Percentiles rank a stretch among this genome's conserved stretches.
phyloP scores from a whole-genome alignment of 37 sponge, comb jelly and placozoan species.

The Haliclona indistincta region DNA sequence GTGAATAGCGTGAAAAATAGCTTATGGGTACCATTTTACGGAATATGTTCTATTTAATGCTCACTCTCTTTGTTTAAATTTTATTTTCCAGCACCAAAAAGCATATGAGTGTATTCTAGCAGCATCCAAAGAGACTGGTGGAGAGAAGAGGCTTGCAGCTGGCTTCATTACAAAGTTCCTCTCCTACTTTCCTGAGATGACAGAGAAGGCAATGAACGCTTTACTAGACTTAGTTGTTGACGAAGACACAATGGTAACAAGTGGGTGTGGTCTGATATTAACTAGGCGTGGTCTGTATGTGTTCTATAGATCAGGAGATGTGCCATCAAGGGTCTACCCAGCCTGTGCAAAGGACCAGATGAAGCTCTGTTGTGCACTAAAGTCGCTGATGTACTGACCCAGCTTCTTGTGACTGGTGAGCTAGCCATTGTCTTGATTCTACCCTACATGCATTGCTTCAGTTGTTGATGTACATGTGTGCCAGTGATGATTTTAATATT shows the following conservation, averaged over 20 bases:
- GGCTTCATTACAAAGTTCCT: conserved; percentile 61
- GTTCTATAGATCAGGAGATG: conserved; percentile 34
- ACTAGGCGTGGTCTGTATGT: background rate
- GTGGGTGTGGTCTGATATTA: background rate
- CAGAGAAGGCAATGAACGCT: conserved; percentile 38
- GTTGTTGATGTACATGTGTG: too few relatives aligned
- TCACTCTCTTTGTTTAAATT: conserved; percentile 1
- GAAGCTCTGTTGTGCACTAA: conserved; percentile 14
- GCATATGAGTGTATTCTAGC: conserved; percentile 50
- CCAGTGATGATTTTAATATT: too few relatives aligned
- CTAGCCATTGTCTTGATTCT: too few relatives aligned
- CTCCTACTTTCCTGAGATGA: conserved; percentile 39
- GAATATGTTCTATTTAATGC: conserved; percentile 23
- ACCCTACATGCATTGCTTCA: too few relatives aligned
- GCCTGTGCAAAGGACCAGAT: conserved; percentile 37
- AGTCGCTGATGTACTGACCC: conserved; percentile 69
- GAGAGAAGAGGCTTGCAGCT: conserved; percentile 60
- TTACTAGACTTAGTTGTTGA: conserved; percentile 69
- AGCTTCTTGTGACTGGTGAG: conserved; percentile 62
- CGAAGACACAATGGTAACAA: conserved; percentile 45
- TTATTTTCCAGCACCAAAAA: conserved; percentile 31
- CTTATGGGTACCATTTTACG: too few relatives aligned
- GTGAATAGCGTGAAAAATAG: too few relatives aligned
- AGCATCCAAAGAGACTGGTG: conserved; percentile 29
- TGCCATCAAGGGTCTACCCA: conserved; percentile 69